Base-by-base conservation (phyloP, 2,113 vertebrate species). In the Setophaga coronata region DNA sequence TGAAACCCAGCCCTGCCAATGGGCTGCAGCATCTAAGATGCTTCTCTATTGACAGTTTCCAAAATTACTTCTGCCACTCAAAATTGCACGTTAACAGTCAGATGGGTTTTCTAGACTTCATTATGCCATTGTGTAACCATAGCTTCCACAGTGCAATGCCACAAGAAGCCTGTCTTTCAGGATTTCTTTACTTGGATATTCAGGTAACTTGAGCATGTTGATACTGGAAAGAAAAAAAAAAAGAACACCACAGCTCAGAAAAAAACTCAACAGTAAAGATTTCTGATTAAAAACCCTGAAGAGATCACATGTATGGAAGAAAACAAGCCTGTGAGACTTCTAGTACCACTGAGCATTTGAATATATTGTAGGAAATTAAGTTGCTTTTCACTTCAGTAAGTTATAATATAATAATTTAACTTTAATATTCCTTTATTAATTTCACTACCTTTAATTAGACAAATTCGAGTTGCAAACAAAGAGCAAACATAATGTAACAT, bases 151-250 rank as follows among this genome's bases (percentile, higher is more conserved):
- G 92, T 99, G 99, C 87, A 99, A 97, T 10, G 99, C 99, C 50
- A 99, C 99, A 77, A 99, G 99, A 96, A 99, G 99, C 34, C 99
- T 98, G 98, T 99, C 99, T 95, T 98, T 99, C 60, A 99, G 98
- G 92, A 99, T 98, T 95, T 99, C 99, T 97, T 99, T 98, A 97
- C 98, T 99, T 53, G 99, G 99, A 62, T 99, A 99, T 98, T 99
- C 99, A 90, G 99, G 99, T 96, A 99, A 98, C 97, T 99, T 99
- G 95, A 99, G 98, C 99, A 99, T 99, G 98, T 99, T 99, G 98
- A 99, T 99, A 94, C 99, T 99, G 97, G 42, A 97, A 97, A 71
- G 80, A 6, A 67, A 45, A 31, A 91, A 36, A 54, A 71, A 20
- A 20, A 56, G 3, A 24, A 86, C 7, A 78, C 12, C 54, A 89